Evolutionary conservation across 2,888 invertebrate genomes (phyloP), one percentile per base, ranked within the genome.

Genomic region (Gerris lacustris): DNA sequence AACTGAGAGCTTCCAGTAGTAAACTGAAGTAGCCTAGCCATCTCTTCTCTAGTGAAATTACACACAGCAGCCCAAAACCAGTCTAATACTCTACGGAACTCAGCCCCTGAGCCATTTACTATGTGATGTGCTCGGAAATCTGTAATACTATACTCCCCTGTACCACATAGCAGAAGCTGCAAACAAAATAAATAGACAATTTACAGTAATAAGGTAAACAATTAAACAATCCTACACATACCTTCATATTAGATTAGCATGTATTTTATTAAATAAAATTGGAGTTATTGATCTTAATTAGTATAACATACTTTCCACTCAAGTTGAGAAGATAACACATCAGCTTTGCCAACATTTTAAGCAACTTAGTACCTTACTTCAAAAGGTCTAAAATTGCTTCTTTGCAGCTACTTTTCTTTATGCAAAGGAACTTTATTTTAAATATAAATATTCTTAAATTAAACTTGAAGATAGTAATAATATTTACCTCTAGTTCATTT

Each of bases 21-120:
- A 81, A 96, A 96, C 83, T 96, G 96, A 77, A 94, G 83, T 77
- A 96, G 84, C 63, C 95, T 83, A 2, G 95, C 95, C 87, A 96
- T 92, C 83, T 96, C 95, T 79, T 94, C 92, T 81, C 87, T 91
- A 72, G 91, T 91, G 80, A 95, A 93, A 81, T 92, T 91, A 75
- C 89, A 88, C 62, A 94, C 87, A 43, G 92, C 91, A 0, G 92
- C 91, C 93, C 93, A 94, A 81, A 93, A 93, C 92, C 93, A 93
- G 75, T 90, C 90, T 72, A 95, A 84, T 70, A 93, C 88, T 74
- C 92, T 87, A 72, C 90, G 86, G 82, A 94, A 94, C 78, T 92
- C 92, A 9, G 89, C 84, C 78, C 86, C 86, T 5, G 83, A 83
- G 1, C 94, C 94, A 79, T 90, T 89, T 72, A 92, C 88, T 75